A percentile compares a stretch with the other conserved stretches of the same genome.
phyloP scores from a whole-genome alignment of 2,888 invertebrate genomes.

The Drosophila imparisetae region DNA sequence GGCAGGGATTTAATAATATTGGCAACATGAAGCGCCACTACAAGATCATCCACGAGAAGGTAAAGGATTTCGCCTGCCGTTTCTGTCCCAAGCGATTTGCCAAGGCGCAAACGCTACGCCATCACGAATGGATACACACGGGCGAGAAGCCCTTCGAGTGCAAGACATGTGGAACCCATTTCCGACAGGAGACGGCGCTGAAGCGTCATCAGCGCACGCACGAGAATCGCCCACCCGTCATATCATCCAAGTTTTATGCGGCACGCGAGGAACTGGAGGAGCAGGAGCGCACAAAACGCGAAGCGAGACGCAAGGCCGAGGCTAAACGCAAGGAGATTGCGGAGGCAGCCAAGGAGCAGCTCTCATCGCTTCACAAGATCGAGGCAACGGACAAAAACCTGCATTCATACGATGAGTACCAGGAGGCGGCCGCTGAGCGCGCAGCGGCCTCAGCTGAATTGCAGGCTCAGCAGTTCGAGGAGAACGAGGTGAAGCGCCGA shows the following conservation, averaged over 20 bases:
- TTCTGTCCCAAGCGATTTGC: slow-evolving; percentile 83
- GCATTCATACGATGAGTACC: slow-evolving; percentile 71
- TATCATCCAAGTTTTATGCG: slow-evolving; percentile 69
- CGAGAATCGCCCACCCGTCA: slow-evolving; percentile 75
- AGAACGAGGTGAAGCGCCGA: slow-evolving; percentile 74
- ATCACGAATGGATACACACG: slow-evolving; percentile 84
- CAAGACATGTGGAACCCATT: slow-evolving; percentile 79
- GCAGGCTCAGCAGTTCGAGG: slow-evolving; percentile 78
- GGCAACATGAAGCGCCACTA: slow-evolving; percentile 83
- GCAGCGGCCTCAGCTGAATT: slow-evolving; percentile 80
- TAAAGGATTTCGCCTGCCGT: slow-evolving; percentile 82
- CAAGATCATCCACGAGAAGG: slow-evolving; percentile 83
- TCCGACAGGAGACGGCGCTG: slow-evolving; percentile 82
- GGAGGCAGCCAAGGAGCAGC: slow-evolving; percentile 79
- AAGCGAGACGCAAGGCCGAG: slow-evolving; percentile 75
- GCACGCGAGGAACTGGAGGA: slow-evolving; percentile 68
- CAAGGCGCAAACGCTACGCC: slow-evolving; percentile 83
- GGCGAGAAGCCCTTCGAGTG: slow-evolving; percentile 84
- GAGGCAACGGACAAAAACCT: slow-evolving; percentile 65
- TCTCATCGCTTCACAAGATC: slow-evolving; percentile 67
- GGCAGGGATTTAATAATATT: slow-evolving; percentile 82
- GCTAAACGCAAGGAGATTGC: slow-evolving; percentile 76
- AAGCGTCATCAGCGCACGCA: slow-evolving; percentile 83
- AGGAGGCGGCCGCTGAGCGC: slow-evolving; percentile 74
- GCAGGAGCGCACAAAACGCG: slow-evolving; percentile 77